phyloP scores from a whole-genome alignment of 2,888 invertebrate species.

The Alentia gelatinosa region DNA sequence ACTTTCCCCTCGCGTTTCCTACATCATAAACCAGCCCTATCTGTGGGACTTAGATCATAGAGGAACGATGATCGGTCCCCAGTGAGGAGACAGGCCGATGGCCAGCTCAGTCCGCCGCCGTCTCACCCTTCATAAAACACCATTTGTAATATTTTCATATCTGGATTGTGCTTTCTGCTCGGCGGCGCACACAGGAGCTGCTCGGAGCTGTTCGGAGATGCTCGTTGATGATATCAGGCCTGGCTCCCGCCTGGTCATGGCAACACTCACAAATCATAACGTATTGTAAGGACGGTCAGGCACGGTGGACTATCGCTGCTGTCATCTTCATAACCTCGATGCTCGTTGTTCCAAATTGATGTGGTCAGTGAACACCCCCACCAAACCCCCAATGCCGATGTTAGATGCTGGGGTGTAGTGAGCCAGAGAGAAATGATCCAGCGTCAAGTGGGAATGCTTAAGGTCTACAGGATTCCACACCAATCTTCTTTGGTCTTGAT shows the following conservation, averaged over 20 bases:
- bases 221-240: not conserved
- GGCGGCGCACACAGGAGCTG: not conserved
- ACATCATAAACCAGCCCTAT: not conserved
- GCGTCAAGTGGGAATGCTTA: too few relatives aligned
- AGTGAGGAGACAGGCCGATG: not conserved
- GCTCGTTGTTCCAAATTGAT: too few relatives aligned
- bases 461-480: too few relatives aligned
- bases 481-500: too few relatives aligned
- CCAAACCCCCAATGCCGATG: too few relatives aligned
- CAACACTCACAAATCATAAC: conserved; percentile 1
- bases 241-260: conserved; percentile 1
- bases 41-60: not conserved
- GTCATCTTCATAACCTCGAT: not conserved
- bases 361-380: not conserved
- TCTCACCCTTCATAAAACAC: not conserved
- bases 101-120: not conserved
- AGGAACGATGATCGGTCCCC: not conserved
- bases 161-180: not conserved
- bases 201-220: not conserved
- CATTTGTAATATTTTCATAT: conserved; percentile 43
- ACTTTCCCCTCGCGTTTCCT: not conserved
- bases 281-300: conserved; percentile 21
- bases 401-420: too few relatives aligned
- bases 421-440: too few relatives aligned
- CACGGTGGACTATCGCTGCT: not conserved